These are phyloP conservation scores for Empidonax alnorum DNA, from an alignment of 2,113 vertebrate genomes.

Conservation along the genomic window DNA sequence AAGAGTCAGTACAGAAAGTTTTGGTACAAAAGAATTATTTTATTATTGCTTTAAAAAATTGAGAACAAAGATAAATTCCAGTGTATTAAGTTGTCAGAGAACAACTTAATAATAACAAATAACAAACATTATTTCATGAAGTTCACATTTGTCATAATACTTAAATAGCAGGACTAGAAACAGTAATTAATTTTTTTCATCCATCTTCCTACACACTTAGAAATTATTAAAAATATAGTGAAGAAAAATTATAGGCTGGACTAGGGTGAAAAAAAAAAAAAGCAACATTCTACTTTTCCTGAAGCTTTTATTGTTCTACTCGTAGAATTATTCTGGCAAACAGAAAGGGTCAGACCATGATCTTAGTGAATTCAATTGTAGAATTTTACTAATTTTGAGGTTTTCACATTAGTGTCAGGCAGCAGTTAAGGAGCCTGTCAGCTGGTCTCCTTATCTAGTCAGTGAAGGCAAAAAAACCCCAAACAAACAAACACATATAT, in stretches of 20 bases:
- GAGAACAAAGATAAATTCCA: background rate
- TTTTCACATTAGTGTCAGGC: background rate
- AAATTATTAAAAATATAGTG: background rate
- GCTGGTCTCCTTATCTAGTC: background rate
- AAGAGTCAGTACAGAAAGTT: background rate
- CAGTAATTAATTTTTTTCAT: background rate
- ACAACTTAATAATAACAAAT: background rate
- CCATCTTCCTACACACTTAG: background rate
- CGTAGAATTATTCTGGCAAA: background rate
- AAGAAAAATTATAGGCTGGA: background rate
- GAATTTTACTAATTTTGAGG: background rate
- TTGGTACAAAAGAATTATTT: background rate
- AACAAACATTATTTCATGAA: background rate
- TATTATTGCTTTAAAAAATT: background rate
- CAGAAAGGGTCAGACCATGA: background rate
- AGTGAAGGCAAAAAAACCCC: background rate
- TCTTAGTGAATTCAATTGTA: background rate
- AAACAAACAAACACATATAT: too few relatives aligned
- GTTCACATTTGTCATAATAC: background rate
- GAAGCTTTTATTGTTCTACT: background rate
- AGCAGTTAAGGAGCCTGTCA: background rate
- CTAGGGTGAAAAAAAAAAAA: background rate
- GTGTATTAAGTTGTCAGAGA: background rate
- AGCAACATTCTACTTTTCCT: background rate
- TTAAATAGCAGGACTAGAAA: background rate